Evolutionary conservation across 2,888 invertebrate genomes (phyloP).

Genomic region (Neoascia interrupta): DNA sequence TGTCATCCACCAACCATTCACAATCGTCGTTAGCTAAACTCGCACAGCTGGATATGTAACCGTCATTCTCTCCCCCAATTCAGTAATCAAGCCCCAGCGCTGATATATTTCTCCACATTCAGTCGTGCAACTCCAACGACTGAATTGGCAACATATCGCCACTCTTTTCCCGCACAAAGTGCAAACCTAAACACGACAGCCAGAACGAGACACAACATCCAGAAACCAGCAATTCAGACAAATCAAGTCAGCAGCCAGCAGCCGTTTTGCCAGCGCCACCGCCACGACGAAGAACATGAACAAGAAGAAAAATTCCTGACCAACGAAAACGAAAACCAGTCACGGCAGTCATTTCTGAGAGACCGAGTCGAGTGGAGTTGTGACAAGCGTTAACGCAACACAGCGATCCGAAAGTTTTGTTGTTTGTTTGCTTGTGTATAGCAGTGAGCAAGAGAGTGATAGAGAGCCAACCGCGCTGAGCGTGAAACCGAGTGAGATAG

Average conservation of each 20-base stretch:
- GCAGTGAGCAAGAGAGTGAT: constrained; percentile 56
- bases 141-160: constrained; percentile 49
- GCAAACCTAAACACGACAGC: constrained; percentile 1
- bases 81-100: constrained; percentile 22
- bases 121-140: constrained; percentile 34
- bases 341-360: constrained; percentile 68
- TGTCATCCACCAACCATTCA: constrained; percentile 51
- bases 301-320: constrained; percentile 50
- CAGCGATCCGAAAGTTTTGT: constrained; percentile 70
- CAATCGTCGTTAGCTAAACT: neutral
- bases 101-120: constrained; percentile 45
- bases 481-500: constrained; percentile 60
- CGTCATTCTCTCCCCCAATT: constrained; percentile 39
- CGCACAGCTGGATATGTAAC: constrained; percentile 46
- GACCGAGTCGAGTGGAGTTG: constrained; percentile 70
- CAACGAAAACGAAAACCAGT: constrained; percentile 63
- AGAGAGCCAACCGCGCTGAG: constrained; percentile 49
- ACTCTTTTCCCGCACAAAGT: neutral
- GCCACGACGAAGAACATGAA: constrained; percentile 18
- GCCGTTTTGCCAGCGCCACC: constrained; percentile 11
- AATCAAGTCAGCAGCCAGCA: too few species aligned
- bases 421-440: constrained; percentile 59
- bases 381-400: constrained; percentile 65
- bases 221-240: constrained; percentile 52
- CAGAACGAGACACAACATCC: constrained; percentile 16